Conservation (phyloP, 1,140 invertebrate genomes). For the Panagrolaimus sp. region DNA sequence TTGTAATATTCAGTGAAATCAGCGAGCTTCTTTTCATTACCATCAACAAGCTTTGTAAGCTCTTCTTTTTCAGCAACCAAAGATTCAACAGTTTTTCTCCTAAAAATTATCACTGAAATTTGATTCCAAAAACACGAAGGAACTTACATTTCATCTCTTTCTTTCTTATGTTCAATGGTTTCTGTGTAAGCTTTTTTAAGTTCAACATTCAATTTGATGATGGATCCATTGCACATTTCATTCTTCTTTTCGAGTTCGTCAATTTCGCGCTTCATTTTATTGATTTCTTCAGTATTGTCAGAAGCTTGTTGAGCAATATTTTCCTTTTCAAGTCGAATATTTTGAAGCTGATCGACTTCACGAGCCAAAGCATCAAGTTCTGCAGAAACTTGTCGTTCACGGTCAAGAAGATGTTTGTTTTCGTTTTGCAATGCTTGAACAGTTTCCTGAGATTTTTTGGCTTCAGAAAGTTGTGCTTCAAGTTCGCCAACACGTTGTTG, state of each 20-base stretch:
- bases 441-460: constrained; percentile 59
- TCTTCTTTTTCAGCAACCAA: neutral
- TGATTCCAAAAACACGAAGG: constrained; percentile 34
- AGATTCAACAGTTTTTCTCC: neutral
- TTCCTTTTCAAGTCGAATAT: neutral
- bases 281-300: neutral
- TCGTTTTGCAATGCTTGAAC: too few species aligned
- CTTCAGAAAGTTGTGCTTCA: constrained; percentile 60
- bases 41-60: neutral
- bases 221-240: neutral
- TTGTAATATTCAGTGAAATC: neutral
- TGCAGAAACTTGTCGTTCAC: neutral
- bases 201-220: neutral
- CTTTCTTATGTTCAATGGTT: neutral
- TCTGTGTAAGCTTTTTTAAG: neutral
- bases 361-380: neutral
- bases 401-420: too few species aligned
- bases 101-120: neutral
- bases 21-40: neutral
- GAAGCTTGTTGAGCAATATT: neutral
- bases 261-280: neutral
- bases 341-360: neutral
- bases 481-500: too few species aligned
- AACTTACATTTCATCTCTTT: constrained; percentile 4
- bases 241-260: neutral